Percentiles rank a stretch among this genome's conserved stretches.
Conservation (phyloP, 2,888 invertebrate species). For the Sepiola atlantica region DNA sequence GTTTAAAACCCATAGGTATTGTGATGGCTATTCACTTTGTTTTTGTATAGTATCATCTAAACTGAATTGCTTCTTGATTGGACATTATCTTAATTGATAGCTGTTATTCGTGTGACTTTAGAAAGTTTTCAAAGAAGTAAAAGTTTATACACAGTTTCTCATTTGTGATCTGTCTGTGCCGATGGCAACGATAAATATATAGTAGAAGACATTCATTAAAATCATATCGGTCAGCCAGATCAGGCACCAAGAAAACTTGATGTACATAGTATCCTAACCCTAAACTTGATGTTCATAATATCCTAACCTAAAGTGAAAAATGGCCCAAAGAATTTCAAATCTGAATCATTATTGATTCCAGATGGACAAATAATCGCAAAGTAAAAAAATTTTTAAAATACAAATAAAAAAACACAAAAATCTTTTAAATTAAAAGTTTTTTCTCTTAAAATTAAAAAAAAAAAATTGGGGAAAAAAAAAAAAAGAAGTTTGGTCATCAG, state of each 20-base stretch:
- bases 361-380: neutral
- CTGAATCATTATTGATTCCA: neutral
- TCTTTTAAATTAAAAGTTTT: no score
- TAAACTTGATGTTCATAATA: no score
- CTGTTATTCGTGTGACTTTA: neutral
- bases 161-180: neutral
- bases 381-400: no score
- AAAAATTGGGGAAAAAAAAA: neutral
- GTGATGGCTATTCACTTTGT: no score
- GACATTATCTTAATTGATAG: no score
- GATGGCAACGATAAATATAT: neutral
- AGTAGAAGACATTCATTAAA: neutral
- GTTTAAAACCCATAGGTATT: no score
- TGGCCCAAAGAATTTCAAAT: neutral
- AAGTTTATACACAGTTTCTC: neutral
- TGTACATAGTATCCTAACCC: no score
- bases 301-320: neutral
- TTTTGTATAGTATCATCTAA: no score
- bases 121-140: neutral
- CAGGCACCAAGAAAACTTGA: neutral
- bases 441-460: no score
- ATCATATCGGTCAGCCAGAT: neutral
- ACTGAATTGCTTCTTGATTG: no score
- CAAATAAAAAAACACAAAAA: no score
- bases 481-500: neutral